A percentile compares a stretch with the other conserved stretches of the same genome.
Conservation (phyloP, 2,888 invertebrate species). For the Leptothorax acervorum region DNA sequence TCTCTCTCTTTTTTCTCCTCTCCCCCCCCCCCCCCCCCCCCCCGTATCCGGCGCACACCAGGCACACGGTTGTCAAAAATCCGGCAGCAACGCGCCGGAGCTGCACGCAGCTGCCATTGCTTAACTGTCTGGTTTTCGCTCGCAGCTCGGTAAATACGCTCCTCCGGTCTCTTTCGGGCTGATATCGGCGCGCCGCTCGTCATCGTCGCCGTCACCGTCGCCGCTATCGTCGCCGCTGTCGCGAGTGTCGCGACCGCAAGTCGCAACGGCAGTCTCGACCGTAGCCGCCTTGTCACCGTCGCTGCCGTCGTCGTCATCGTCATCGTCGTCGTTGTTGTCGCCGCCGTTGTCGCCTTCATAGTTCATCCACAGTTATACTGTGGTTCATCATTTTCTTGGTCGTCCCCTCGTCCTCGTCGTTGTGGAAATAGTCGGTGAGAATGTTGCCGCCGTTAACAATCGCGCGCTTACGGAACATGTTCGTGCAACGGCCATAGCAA, state of each 20-base stretch:
- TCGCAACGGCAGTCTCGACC: not conserved
- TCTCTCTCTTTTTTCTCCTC: not conserved
- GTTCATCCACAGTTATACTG: too few species aligned
- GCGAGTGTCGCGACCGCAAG: not conserved
- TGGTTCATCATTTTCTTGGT: slow-evolving; percentile 23
- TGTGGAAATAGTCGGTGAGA: slow-evolving; percentile 62
- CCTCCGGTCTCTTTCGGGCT: slow-evolving; percentile 21
- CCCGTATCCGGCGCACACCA: slow-evolving; percentile 60
- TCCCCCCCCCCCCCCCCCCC: not conserved
- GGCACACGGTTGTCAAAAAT: slow-evolving; percentile 79
- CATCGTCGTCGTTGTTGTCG: slow-evolving; percentile 32
- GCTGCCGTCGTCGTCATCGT: slow-evolving; percentile 23
- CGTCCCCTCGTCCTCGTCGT: not conserved
- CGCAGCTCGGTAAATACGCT: slow-evolving; percentile 63
- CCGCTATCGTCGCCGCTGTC: too few species aligned
- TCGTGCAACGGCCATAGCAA: slow-evolving; percentile 68
- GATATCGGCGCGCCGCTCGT: slow-evolving; percentile 26
- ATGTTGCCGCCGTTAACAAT: slow-evolving; percentile 66
- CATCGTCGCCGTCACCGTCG: not conserved
- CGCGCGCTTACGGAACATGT: slow-evolving; percentile 65
- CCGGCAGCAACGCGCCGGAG: slow-evolving; percentile 77
- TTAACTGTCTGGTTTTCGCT: slow-evolving; percentile 69
- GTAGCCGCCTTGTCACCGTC: slow-evolving; percentile 31
- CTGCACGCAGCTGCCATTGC: slow-evolving; percentile 80
- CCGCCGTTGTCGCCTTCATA: not conserved